These are phyloP conservation scores for Cyrtorhinus lividipennis DNA, from an alignment of 1,140 invertebrate genomes.

Conservation along the genomic window DNA sequence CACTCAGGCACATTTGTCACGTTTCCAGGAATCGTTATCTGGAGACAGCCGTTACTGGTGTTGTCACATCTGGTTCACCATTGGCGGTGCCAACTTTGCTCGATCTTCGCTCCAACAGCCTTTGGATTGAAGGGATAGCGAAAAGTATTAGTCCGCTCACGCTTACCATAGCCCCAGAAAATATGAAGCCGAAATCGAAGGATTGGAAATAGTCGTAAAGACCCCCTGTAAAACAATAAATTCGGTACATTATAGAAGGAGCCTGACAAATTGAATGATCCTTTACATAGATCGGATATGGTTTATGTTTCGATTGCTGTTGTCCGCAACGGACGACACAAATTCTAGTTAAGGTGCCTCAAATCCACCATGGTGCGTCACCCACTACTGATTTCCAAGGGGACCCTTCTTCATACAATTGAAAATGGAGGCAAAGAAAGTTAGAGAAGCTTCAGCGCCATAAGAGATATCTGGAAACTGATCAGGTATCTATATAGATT, in stretches of 20 bases:
- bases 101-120: conserved; percentile 27
- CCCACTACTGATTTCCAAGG: too few species aligned
- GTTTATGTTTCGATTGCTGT: background rate
- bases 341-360: too few species aligned
- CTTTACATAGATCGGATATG: background rate
- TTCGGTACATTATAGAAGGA: too few species aligned
- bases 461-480: too few species aligned
- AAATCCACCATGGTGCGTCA: too few species aligned
- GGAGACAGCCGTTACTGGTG: background rate
- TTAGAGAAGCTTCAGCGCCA: too few species aligned
- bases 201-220: conserved; percentile 60
- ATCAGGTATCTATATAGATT: too few species aligned
- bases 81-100: background rate
- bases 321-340: too few species aligned
- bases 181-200: conserved; percentile 68
- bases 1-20: background rate
- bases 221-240: conserved; percentile 53
- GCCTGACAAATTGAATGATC: conserved; percentile 20
- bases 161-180: conserved; percentile 67
- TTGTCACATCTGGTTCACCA: background rate
- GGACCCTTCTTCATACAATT: too few species aligned
- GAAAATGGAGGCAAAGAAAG: too few species aligned
- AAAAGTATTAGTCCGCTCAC: conserved; percentile 81
- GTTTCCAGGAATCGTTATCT: background rate
- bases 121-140: conserved; percentile 62